phyloP scores from a whole-genome alignment of 2,113 vertebrate genomes.

The Crotophaga sulcirostris region DNA sequence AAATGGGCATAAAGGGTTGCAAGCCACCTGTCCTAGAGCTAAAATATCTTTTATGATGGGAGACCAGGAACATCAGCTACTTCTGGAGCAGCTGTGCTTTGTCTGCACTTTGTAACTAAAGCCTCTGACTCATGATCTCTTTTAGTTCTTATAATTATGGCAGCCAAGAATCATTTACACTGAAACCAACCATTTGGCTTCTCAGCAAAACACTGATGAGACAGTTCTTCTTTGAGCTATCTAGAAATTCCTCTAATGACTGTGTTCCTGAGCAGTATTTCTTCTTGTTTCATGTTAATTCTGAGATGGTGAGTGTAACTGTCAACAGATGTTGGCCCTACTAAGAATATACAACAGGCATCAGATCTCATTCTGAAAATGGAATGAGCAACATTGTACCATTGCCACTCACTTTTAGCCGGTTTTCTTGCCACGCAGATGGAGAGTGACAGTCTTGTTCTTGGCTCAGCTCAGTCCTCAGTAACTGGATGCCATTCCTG shows the following conservation, averaged over 20 bases:
- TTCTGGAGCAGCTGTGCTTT: neutral
- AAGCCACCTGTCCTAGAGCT: neutral
- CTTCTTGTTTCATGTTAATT: neutral
- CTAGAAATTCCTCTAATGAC: neutral
- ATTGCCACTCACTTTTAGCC: neutral
- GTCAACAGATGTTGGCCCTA: neutral
- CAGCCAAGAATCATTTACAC: neutral
- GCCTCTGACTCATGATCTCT: neutral
- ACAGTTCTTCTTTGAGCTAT: neutral
- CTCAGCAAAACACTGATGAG: neutral
- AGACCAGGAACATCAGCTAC: neutral
- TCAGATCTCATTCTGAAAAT: neutral
- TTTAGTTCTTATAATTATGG: neutral
- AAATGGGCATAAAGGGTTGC: neutral
- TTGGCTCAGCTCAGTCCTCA: neutral
- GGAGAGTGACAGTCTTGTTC: neutral
- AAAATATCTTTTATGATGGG: neutral
- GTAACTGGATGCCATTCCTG: neutral
- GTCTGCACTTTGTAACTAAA: neutral
- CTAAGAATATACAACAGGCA: neutral
- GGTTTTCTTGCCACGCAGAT: neutral
- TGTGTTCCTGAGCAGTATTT: neutral
- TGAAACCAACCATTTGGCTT: neutral
- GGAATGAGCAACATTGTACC: neutral
- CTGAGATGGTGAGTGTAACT: neutral